phyloP scores from a whole-genome alignment of 2,113 vertebrate species.

The Etheostoma spectabile region DNA sequence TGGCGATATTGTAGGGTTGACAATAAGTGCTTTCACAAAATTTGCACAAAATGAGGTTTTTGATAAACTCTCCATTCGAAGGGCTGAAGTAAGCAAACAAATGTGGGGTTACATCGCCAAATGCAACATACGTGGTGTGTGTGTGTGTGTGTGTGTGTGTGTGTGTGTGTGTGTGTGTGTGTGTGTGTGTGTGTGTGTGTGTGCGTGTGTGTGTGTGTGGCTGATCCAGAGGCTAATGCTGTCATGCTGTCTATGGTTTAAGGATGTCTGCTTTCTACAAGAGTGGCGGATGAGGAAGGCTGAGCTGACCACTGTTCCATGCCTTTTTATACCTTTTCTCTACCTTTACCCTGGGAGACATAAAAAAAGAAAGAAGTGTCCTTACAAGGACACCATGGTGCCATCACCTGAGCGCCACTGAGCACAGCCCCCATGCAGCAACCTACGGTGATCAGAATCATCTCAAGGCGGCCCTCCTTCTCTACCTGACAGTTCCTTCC shows the following conservation, averaged over 20 bases:
- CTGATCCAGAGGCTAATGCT: constrained; percentile 4
- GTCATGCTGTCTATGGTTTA: constrained; percentile 8
- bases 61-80: neutral
- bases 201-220: neutral
- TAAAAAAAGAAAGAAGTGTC: neutral
- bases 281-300: neutral
- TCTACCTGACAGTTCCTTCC: constrained; percentile 52
- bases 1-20: too few species aligned
- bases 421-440: constrained; percentile 19
- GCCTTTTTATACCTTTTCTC: neutral
- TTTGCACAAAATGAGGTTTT: too few species aligned
- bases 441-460: constrained; percentile 30
- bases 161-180: constrained; percentile 1
- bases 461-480: constrained; percentile 46
- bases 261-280: neutral
- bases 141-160: neutral
- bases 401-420: constrained; percentile 25
- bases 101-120: constrained; percentile 5
- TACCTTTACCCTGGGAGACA: constrained; percentile 16
- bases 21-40: too few species aligned
- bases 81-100: constrained; percentile 32
- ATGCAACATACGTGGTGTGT: constrained; percentile 9
- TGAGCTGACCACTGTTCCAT: neutral
- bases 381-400: constrained; percentile 11
- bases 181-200: neutral